A percentile compares a stretch with the other conserved stretches of the same genome.
Conservation (phyloP, 2,888 invertebrate species). For the Tryphoninae sp. region DNA sequence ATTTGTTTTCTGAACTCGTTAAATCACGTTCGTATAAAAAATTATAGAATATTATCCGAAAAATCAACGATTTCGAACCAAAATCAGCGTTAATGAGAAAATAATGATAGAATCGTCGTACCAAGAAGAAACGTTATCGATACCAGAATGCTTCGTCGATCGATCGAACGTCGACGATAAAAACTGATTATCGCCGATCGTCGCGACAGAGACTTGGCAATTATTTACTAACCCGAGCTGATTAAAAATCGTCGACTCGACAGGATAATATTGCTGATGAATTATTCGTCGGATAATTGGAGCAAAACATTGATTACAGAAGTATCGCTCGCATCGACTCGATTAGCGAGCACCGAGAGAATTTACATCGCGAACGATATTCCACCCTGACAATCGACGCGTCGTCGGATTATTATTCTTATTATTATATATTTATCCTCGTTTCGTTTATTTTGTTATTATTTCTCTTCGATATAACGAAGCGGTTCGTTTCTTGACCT, state of each 20-base stretch:
- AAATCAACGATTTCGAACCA: too few relatives aligned
- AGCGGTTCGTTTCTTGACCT: conserved; percentile 27
- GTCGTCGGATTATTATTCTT: conserved; percentile 16
- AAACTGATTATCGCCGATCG: conserved; percentile 14
- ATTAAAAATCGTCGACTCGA: conserved; percentile 7
- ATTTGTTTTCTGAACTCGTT: too few relatives aligned
- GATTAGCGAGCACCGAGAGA: conserved; percentile 6
- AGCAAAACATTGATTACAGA: conserved; percentile 19
- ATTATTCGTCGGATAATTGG: conserved; percentile 36
- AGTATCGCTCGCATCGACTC: conserved; percentile 2
- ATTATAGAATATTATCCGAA: too few relatives aligned
- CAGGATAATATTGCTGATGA: conserved; percentile 19
- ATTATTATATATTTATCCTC: conserved; percentile 22
- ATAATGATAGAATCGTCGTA: conserved; percentile 2
- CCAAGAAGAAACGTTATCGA: too few relatives aligned
- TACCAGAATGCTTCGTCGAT: conserved; percentile 1
- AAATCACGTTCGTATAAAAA: too few relatives aligned
- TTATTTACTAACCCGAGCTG: conserved; percentile 5
- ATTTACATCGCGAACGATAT: conserved; percentile 6
- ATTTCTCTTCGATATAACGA: background rate
- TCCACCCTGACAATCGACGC: conserved; percentile 45
- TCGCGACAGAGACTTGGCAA: conserved; percentile 31
- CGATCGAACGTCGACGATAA: background rate
- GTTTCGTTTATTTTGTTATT: background rate
- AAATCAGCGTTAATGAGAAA: too few relatives aligned